phyloP scores from a whole-genome alignment of 2,113 vertebrate species.

The Anolis sagrei region DNA sequence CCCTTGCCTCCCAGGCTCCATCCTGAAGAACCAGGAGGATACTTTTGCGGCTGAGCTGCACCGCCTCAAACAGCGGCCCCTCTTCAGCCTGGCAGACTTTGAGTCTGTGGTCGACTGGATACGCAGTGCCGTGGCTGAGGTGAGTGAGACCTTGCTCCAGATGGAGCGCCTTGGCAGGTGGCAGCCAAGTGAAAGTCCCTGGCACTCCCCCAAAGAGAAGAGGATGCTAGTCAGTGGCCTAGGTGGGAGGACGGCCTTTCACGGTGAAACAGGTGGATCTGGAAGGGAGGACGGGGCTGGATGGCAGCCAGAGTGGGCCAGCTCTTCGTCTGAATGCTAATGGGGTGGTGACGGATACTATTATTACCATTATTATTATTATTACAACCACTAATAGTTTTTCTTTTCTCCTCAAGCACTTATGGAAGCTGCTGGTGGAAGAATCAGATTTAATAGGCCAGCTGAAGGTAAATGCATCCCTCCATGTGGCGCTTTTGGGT shows the following conservation, averaged over 20 bases:
- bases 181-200: not conserved
- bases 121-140: conserved; percentile 96
- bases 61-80: conserved; percentile 91
- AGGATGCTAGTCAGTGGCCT: not conserved
- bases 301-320: not conserved
- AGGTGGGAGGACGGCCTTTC: too few species aligned
- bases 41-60: conserved; percentile 92
- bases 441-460: conserved; percentile 95
- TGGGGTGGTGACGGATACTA: not conserved
- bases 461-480: conserved; percentile 84
- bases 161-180: too few species aligned
- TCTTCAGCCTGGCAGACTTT: conserved; percentile 94
- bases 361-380: too few species aligned
- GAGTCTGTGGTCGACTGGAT: conserved; percentile 94
- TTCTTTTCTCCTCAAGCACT: conserved; percentile 80
- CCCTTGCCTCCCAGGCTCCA: conserved; percentile 82
- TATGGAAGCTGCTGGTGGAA: conserved; percentile 98
- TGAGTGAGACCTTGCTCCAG: conserved; percentile 47
- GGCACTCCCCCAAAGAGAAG: not conserved
- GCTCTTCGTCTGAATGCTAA: not conserved
- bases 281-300: too few species aligned
- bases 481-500: not conserved
- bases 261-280: too few species aligned
- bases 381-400: too few species aligned
- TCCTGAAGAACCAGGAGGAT: conserved; percentile 97